A percentile compares a stretch with the other conserved stretches of the same genome.
Conservation (phyloP, 2,113 vertebrate species). For the Ochotona curzoniae region DNA sequence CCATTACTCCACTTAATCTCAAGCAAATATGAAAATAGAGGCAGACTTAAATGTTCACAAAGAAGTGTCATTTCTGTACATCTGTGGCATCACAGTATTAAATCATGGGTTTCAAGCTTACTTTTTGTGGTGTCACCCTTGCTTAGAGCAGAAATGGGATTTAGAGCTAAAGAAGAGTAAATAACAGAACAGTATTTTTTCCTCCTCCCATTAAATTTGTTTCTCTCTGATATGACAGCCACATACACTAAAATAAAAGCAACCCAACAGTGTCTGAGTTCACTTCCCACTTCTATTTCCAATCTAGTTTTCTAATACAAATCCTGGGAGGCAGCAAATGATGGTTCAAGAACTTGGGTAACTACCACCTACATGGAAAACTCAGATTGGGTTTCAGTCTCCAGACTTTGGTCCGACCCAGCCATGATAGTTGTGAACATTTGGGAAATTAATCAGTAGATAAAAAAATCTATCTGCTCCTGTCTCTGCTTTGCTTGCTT, state of each 20-base stretch:
- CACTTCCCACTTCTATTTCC: too few relatives aligned
- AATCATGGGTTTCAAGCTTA: neutral
- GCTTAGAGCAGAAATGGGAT: neutral
- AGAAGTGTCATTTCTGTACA: neutral
- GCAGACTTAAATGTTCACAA: neutral
- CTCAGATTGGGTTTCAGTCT: too few relatives aligned
- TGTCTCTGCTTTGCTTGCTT: too few relatives aligned
- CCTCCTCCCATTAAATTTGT: neutral
- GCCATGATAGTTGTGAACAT: too few relatives aligned
- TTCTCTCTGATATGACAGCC: neutral
- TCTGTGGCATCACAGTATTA: neutral
- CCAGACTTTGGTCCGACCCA: too few relatives aligned
- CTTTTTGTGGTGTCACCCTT: neutral
- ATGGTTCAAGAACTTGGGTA: too few relatives aligned
- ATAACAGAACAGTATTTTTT: neutral
- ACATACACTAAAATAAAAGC: neutral
- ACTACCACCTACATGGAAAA: too few relatives aligned
- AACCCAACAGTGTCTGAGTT: neutral
- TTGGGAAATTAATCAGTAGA: too few relatives aligned
- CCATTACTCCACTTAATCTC: neutral
- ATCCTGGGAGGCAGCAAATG: too few relatives aligned
- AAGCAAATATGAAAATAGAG: neutral
- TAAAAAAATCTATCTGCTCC: too few relatives aligned
- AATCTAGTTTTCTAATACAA: too few relatives aligned
- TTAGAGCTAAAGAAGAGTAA: neutral